phyloP scores from a whole-genome alignment of 2,888 invertebrate species.

The Choristoneura rosaceana region DNA sequence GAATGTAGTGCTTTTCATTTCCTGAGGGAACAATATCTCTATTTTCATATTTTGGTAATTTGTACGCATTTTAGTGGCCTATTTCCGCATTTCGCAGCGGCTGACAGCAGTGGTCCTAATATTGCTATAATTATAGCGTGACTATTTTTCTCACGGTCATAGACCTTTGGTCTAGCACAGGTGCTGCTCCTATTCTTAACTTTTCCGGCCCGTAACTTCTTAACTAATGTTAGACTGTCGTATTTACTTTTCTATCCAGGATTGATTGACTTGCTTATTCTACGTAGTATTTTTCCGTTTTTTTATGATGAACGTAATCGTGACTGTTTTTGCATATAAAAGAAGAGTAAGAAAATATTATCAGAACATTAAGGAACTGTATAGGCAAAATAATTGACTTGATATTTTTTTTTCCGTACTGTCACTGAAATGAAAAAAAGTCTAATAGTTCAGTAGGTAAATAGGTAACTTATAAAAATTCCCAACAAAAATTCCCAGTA shows the following conservation, averaged over 20 bases:
- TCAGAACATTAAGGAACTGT: too few relatives aligned
- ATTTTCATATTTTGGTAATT: not conserved
- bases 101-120: conserved; percentile 5
- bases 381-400: too few relatives aligned
- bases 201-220: not conserved
- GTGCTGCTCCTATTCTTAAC: conserved; percentile 8
- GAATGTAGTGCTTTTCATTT: not conserved
- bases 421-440: too few relatives aligned
- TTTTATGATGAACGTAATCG: not conserved
- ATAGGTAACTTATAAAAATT: too few relatives aligned
- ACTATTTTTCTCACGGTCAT: conserved; percentile 18
- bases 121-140: conserved; percentile 6
- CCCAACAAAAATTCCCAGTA: too few relatives aligned
- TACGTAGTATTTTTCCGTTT: not conserved
- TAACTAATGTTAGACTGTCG: not conserved
- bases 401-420: too few relatives aligned
- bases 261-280: not conserved
- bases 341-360: too few relatives aligned
- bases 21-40: not conserved
- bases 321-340: too few relatives aligned
- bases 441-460: too few relatives aligned
- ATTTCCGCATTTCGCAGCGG: conserved; percentile 3
- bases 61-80: not conserved
- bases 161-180: conserved; percentile 25
- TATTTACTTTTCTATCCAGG: not conserved